Percentiles rank a stretch among this genome's conserved stretches.
Evolutionary conservation across 1,140 invertebrate species (phyloP).

Genomic region (Drosophila pallidifrons): DNA sequence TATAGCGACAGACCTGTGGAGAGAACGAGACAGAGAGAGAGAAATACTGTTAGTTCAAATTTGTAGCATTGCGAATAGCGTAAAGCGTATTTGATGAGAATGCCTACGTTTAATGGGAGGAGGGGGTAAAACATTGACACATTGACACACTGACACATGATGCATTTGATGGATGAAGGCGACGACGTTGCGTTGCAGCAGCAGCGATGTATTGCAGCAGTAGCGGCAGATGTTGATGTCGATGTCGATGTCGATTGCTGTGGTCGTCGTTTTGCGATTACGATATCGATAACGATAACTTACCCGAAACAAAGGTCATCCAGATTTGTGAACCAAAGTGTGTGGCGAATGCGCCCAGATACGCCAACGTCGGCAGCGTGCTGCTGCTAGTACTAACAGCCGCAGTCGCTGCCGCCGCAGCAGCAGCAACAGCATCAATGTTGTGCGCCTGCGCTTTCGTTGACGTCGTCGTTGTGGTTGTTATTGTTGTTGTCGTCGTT

Average conservation of each 20-base stretch:
- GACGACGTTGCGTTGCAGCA: conserved; percentile 18
- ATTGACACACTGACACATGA: background rate
- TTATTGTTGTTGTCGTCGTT: conserved; percentile 76
- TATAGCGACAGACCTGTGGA: conserved; percentile 91
- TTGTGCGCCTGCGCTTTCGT: conserved; percentile 13
- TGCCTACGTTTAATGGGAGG: conserved; percentile 37
- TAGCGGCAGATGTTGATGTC: background rate
- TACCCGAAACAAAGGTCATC: conserved; percentile 95
- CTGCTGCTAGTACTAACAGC: conserved; percentile 15
- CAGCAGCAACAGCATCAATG: background rate
- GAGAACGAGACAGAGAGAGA: background rate
- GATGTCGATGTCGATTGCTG: background rate
- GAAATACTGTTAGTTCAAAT: background rate
- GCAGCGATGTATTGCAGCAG: conserved; percentile 11
- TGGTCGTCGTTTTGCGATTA: too few relatives aligned
- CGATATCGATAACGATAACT: conserved; percentile 39
- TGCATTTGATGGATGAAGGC: conserved; percentile 23
- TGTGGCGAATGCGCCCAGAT: conserved; percentile 90
- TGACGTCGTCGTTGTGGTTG: conserved; percentile 22
- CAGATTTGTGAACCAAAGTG: conserved; percentile 94
- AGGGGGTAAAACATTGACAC: conserved; percentile 17
- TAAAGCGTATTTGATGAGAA: conserved; percentile 10
- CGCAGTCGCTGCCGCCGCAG: conserved; percentile 9
- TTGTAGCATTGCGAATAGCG: background rate
- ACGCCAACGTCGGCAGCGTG: conserved; percentile 87